phyloP scores from a whole-genome alignment of 2,888 invertebrate species.

The Diarsia mendica region DNA sequence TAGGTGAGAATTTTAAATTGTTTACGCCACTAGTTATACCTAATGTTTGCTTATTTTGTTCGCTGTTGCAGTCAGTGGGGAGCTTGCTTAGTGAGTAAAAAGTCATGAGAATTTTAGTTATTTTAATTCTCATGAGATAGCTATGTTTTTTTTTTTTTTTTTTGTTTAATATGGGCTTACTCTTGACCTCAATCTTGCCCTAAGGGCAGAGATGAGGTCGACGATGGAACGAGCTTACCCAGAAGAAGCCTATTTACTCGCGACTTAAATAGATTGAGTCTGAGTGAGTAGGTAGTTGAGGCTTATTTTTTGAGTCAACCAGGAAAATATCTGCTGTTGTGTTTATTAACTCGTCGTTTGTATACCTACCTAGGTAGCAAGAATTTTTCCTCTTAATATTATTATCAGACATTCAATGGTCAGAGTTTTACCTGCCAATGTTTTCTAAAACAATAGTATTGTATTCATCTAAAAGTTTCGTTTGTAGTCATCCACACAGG shows the following conservation, averaged over 20 bases:
- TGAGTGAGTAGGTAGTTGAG: too few species aligned
- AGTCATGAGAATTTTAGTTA: constrained; percentile 16
- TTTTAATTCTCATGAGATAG: not conserved
- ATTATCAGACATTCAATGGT: not conserved
- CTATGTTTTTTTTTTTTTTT: constrained; percentile 13
- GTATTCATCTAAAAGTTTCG: not conserved
- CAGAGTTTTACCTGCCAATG: not conserved
- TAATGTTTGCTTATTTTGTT: constrained; percentile 57
- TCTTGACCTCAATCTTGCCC: too few species aligned
- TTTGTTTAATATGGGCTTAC: too few species aligned
- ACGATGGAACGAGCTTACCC: too few species aligned
- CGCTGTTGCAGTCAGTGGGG: constrained; percentile 23
- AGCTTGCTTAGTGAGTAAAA: constrained; percentile 8
- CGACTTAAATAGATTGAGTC: too few species aligned
- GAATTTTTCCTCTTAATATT: not conserved
- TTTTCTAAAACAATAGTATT: constrained; percentile 11
- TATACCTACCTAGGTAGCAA: not conserved
- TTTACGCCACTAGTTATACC: constrained; percentile 63
- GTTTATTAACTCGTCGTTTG: not conserved
- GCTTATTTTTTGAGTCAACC: constrained; percentile 15
- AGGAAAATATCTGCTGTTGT: constrained; percentile 8
- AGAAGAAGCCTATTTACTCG: too few species aligned
- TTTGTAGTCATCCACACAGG: not conserved
- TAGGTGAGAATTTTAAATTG: constrained; percentile 81
- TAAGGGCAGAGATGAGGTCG: too few species aligned